phyloP scores from a whole-genome alignment of 1,140 invertebrate species.

The Zaprionus davidi region DNA sequence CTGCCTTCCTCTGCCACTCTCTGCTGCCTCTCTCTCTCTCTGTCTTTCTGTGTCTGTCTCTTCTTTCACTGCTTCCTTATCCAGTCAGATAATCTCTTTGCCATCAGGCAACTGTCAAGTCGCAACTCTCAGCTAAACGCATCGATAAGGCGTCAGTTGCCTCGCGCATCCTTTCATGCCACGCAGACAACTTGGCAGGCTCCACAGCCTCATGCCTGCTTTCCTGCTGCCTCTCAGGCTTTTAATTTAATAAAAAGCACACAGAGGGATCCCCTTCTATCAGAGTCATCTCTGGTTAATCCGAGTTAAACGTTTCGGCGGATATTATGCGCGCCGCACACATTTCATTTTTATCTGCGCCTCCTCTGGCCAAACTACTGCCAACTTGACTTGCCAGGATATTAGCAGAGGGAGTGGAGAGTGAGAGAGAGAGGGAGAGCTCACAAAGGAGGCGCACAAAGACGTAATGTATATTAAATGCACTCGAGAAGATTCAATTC shows the following conservation, averaged over 20 bases:
- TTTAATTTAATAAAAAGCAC: constrained; percentile 56
- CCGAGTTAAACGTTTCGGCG: constrained; percentile 77
- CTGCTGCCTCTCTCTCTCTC: not conserved
- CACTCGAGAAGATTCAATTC: constrained; percentile 79
- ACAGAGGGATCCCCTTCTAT: constrained; percentile 38
- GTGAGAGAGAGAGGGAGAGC: not conserved
- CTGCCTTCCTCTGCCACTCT: not conserved
- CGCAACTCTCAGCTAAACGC: not conserved
- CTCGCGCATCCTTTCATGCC: constrained; percentile 3
- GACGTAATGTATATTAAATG: constrained; percentile 79
- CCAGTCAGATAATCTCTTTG: not conserved
- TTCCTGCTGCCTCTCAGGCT: constrained; percentile 1
- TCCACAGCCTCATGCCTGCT: not conserved
- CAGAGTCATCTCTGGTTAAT: constrained; percentile 78
- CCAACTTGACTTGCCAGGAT: constrained; percentile 66
- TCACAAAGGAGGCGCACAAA: constrained; percentile 20
- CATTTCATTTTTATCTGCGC: constrained; percentile 1
- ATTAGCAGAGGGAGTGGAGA: constrained; percentile 49
- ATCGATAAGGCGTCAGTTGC: constrained; percentile 3
- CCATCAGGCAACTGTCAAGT: constrained; percentile 3
- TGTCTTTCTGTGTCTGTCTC: not conserved
- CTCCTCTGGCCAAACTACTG: constrained; percentile 49
- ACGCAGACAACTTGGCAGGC: not conserved
- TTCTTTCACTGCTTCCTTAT: not conserved
- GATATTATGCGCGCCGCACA: constrained; percentile 62